These are phyloP conservation scores for Marmota monax DNA, from an alignment of 2,113 vertebrate species.

Conservation along the genomic window DNA sequence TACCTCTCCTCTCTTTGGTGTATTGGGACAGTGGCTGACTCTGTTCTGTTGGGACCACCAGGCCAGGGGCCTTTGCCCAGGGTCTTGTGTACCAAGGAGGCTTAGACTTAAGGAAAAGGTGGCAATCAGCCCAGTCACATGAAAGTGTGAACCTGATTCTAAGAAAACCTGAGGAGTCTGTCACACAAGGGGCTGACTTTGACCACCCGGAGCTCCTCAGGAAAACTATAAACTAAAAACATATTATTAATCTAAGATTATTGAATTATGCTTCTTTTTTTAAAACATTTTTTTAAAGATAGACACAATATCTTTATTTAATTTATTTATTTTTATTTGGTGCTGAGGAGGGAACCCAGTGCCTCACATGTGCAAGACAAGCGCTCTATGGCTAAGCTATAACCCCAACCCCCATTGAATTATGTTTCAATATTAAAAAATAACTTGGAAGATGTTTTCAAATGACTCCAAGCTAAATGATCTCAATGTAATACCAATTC, in stretches of 20 bases:
- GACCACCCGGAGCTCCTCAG: background rate
- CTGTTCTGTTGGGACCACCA: background rate
- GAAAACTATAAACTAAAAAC: conserved; percentile 9
- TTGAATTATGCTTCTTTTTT: background rate
- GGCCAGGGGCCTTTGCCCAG: background rate
- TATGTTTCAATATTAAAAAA: background rate
- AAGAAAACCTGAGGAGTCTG: background rate
- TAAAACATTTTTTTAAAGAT: too few species aligned
- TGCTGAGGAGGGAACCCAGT: too few species aligned
- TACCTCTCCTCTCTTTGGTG: background rate
- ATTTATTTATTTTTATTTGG: too few species aligned
- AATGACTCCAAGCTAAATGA: conserved; percentile 41
- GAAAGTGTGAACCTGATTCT: background rate
- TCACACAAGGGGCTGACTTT: background rate
- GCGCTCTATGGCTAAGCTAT: too few species aligned
- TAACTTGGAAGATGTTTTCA: conserved; percentile 51
- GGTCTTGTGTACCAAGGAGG: background rate
- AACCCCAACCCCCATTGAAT: background rate
- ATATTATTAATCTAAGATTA: conserved; percentile 22
- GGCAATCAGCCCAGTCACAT: background rate
- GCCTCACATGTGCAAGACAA: too few species aligned
- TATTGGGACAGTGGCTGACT: too few species aligned
- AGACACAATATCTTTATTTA: too few species aligned
- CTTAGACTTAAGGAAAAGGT: background rate
- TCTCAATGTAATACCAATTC: background rate